A percentile compares a stretch with the other conserved stretches of the same genome.
Evolutionary conservation across 2,797 vertebrate genomes (phyloP).

Genomic region (Hoplostethus mediterraneus): DNA sequence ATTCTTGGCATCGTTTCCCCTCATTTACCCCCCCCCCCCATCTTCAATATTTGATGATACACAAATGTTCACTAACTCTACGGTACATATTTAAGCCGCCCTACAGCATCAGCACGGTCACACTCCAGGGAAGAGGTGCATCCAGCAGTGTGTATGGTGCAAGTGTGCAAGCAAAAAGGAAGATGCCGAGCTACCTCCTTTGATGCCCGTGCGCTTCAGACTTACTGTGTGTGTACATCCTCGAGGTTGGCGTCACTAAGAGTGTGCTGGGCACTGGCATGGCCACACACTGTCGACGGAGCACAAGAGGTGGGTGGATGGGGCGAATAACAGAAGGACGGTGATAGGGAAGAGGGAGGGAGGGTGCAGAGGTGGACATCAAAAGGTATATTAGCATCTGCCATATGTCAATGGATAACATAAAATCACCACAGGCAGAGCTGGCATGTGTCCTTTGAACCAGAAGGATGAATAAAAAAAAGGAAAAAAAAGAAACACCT

Average conservation of each 20-base stretch:
- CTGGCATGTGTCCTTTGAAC: slow-evolving; percentile 30
- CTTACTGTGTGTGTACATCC: slow-evolving; percentile 80
- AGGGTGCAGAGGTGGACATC: slow-evolving; percentile 47
- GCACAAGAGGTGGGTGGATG: slow-evolving; percentile 20
- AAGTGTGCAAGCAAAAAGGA: background rate
- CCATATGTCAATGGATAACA: slow-evolving; percentile 25
- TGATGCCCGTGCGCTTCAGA: slow-evolving; percentile 18
- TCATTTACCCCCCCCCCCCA: background rate
- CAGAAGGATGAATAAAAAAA: background rate
- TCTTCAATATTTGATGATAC: background rate
- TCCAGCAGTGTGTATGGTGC: background rate
- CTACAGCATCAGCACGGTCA: background rate
- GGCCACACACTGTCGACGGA: slow-evolving; percentile 61
- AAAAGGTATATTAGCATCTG: slow-evolving; percentile 37
- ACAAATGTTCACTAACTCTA: background rate
- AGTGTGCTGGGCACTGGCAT: slow-evolving; percentile 58
- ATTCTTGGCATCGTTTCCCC: background rate
- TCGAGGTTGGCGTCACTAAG: slow-evolving; percentile 70
- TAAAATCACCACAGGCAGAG: slow-evolving; percentile 45
- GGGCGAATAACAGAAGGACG: slow-evolving; percentile 20
- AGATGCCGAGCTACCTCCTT: slow-evolving; percentile 13
- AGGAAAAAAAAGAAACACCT: background rate
- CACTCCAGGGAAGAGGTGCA: background rate
- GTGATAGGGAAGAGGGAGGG: slow-evolving; percentile 8
- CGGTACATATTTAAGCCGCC: background rate